These are phyloP conservation scores for Lophura nycthemera DNA, from an alignment of 2,113 vertebrate species.

Conservation along the genomic window DNA sequence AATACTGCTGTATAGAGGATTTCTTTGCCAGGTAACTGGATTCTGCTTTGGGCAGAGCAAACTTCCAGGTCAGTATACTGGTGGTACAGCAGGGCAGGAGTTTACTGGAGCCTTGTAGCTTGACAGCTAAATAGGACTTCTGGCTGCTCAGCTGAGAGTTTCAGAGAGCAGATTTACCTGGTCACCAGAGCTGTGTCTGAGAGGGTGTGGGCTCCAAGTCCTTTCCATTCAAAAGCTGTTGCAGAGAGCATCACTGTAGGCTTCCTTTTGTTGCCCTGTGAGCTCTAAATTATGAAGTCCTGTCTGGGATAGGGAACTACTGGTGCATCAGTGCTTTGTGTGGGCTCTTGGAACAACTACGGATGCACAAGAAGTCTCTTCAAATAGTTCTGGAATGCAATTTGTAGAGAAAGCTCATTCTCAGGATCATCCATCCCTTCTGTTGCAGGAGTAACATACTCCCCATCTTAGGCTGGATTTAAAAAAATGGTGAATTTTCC, in stretches of 20 bases:
- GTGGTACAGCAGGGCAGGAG: background rate
- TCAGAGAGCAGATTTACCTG: background rate
- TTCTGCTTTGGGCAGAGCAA: background rate
- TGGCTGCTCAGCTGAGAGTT: background rate
- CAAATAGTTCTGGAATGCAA: background rate
- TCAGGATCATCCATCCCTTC: background rate
- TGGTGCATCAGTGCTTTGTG: background rate
- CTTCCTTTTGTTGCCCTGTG: background rate
- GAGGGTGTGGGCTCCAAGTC: background rate
- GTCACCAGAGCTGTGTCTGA: background rate
- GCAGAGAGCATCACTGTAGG: background rate
- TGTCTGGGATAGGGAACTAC: background rate
- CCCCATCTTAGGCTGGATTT: background rate
- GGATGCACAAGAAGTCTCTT: background rate
- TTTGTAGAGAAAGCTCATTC: background rate
- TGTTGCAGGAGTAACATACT: background rate
- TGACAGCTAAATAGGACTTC: background rate
- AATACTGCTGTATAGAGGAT: background rate
- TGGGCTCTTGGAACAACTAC: background rate
- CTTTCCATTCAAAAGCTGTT: background rate
- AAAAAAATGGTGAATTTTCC: background rate
- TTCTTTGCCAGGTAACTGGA: background rate
- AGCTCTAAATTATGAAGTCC: background rate
- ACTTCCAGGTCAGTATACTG: background rate
- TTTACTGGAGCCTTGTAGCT: background rate